Evolutionary conservation across 2,888 invertebrate genomes (phyloP), one percentile per base, ranked within the genome.

Genomic region (Auanema freiburgensis): DNA sequence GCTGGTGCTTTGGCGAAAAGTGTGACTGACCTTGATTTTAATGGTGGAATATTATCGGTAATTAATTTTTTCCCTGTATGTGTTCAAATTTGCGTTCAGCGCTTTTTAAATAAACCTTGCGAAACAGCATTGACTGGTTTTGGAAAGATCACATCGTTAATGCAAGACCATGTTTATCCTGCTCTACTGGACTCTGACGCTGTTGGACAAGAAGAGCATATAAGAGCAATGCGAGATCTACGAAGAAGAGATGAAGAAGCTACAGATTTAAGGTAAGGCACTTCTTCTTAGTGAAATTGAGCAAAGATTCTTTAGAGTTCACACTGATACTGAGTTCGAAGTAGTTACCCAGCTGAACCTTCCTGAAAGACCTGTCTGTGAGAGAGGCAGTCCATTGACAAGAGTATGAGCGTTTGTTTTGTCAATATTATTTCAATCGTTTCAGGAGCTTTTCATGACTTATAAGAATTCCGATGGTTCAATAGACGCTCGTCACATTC

Each of bases 71-170:
- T n/a, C 12, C 14, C 24, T 16, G 14, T 16, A 50, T 14, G 21
- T 11, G 1, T 1, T 25, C 24, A 11, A 16, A 12, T n/a, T 11
- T 40, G n/a, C 57, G 11, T 83, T 54, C 79, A 87, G 87, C 85
- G 86, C 75, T 85, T 88, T 69, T 82, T 86, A 68, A 86, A 88
- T 65, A 88, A 91, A 80, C 92, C 93, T 0, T 91, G 91, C 81
- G 91, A 90, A 81, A 90, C 91, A 0, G 91, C 92, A 0, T 84
- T 92, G 87, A 91, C 91, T 79, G 90, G 92, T 0, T 92, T 93
- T 85, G 90, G 92, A 24, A 92, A 92, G 85, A 88, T 93, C 24
- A 90, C 91, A 12, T 90, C 91, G 85, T 90, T 90, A 81, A 89
- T 89, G 76, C 84, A 89, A 87, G 87, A 88, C 85, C 86, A 83